Evolutionary conservation across 2,797 vertebrate species (phyloP).

Genomic region (Rhabdophis nuchalis): DNA sequence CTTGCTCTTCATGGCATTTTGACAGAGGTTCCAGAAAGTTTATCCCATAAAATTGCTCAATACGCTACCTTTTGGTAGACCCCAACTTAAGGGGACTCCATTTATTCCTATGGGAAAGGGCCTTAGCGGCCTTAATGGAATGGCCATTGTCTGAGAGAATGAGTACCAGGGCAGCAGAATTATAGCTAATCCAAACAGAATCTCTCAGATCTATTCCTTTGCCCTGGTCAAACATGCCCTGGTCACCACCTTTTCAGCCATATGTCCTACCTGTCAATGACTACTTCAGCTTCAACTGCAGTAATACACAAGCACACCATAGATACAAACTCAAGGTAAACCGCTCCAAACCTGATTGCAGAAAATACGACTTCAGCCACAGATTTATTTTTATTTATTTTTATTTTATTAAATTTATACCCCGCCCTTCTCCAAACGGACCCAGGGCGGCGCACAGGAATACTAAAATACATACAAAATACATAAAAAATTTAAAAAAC

Average conservation of each 20-base stretch:
- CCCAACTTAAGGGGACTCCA: background rate
- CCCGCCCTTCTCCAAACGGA: too few species aligned
- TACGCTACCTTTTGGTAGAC: background rate
- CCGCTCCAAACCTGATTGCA: too few species aligned
- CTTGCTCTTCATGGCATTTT: background rate
- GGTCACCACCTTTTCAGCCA: background rate
- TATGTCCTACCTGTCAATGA: too few species aligned
- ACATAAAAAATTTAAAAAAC: too few species aligned
- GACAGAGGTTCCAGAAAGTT: background rate
- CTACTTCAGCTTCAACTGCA: too few species aligned
- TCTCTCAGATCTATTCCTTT: background rate
- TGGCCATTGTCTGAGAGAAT: background rate
- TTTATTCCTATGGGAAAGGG: background rate
- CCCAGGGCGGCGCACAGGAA: too few species aligned
- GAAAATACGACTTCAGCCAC: too few species aligned
- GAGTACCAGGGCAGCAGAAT: background rate
- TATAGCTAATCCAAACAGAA: background rate
- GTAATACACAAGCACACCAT: too few species aligned
- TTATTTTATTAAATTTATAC: too few species aligned
- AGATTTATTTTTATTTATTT: too few species aligned
- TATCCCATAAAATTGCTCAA: background rate
- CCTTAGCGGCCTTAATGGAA: background rate
- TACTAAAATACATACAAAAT: too few species aligned
- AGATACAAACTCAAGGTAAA: too few species aligned
- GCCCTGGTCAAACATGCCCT: background rate